Base-by-base conservation (phyloP, 2,113 vertebrate species). In the Heloderma charlesbogerti region DNA sequence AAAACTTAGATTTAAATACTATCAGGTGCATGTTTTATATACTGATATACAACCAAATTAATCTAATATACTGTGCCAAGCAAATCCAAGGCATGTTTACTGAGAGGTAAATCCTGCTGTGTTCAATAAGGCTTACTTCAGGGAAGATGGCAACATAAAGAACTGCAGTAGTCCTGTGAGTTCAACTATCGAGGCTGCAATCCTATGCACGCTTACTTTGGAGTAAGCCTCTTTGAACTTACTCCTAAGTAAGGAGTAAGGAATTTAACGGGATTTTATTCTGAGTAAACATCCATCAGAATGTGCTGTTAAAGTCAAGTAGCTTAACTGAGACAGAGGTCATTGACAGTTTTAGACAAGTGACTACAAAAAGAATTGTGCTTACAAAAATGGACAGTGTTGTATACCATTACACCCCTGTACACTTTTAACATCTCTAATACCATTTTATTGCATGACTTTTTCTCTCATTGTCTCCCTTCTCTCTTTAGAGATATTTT, bases 401-500 rank as follows among this genome's bases (percentile, higher is more conserved):
- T 79, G 4, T 45, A 27, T 48, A 40, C 22, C 10, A 48, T 79
- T 79, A 48, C 22, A 25, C 10, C 43, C 29, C 43, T 15, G 27
- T 48, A 31, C 43, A 51, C 4, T 10, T 5, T 51, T 51, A 5
- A 51, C 3, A 51, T 51, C 48, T 51, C 48, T 20, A 18, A 77
- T 25, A 83, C 18, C 8, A 25, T 60, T 83, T 82, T 37, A n/a
- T 60, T 22, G 74, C 34, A 83, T 20, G n/a, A 37, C 13, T 60
- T 82, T 57, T 15, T n/a, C 80, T 83, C 20, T 83, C n/a, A 3
- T 13, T 63, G 31, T 63, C 10, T 37, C 25, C 18, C n/a, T 83
- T 40, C 81, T 83, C 20, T 83, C n/a, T 74, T 60, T 60, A 71
- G 87, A 67, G 77, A 86, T 82, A 25, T 60, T 91, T 95, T 94